Base-by-base conservation (phyloP, 2,113 vertebrate genomes). In the Numenius arquata region DNA sequence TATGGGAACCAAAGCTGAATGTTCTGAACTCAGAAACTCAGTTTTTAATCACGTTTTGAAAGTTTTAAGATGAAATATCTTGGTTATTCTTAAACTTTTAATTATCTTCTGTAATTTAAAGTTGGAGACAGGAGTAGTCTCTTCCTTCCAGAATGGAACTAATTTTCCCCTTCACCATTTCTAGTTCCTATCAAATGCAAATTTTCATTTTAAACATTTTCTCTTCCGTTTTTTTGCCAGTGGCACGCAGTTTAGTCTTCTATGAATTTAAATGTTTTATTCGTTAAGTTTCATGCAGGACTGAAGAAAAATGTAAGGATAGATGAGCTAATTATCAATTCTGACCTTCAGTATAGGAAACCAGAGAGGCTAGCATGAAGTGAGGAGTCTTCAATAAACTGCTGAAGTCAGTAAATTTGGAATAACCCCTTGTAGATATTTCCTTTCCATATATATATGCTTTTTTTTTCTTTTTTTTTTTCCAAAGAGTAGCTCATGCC, bases 391-490 rank as follows among this genome's bases (percentile, higher is more conserved):
- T 55, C 10, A 81, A 18, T n/a, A 47, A 91, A 84, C 18, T 65
- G 9, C 4, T 29, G 10, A 50, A 47, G 40, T 48, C 27, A 67
- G 11, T 14, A 71, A 65, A 77, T 58, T 16, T 81, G 6, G 9
- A 85, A 67, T 62, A 94, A 71, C 2, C 3, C 2, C 3, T 65
- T 76, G 30, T 34, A 85, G 19, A 3, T 9, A 16, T 22, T 66
- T 58, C 1, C 3, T 43, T 43, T 3, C 9, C 5, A 13, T 12
- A 14, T 52, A 52, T 52, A 26, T 27, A 48, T 48, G 22, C 11
- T 11, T 48, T 12, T 3, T 8, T 13, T 9, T 1, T 8, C 70
- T 48, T 22, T 11, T 48, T 12, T 3, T 8, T 13, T 9, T 1
- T 8, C 70, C 3, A 58, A 73, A 62, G 18, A 58, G 30, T 66